Evolutionary conservation across 2,797 vertebrate species (phyloP).

Genomic region (Gadopsis bispinosus): DNA sequence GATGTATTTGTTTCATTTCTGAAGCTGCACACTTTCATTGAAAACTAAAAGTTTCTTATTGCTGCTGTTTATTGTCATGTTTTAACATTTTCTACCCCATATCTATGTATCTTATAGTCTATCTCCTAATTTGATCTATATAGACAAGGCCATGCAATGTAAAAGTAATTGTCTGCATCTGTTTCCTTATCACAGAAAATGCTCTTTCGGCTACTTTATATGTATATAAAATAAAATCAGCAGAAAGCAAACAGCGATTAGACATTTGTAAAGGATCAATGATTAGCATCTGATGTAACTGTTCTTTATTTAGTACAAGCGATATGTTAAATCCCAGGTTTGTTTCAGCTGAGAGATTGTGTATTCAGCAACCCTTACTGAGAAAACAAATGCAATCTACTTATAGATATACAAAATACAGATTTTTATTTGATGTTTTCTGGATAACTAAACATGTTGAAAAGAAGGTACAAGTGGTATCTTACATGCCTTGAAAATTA

Average conservation of each 20-base stretch:
- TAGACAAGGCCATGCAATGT: background rate
- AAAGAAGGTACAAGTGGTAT: background rate
- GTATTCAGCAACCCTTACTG: background rate
- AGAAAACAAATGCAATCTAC: background rate
- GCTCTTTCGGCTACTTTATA: background rate
- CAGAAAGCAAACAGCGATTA: background rate
- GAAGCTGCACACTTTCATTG: background rate
- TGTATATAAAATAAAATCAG: background rate
- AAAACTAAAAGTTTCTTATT: background rate
- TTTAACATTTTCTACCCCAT: background rate
- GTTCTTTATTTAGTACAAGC: background rate
- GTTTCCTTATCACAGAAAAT: background rate
- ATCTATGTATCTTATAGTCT: background rate
- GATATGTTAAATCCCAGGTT: background rate
- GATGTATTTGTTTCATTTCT: constrained; percentile 13
- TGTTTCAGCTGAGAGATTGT: background rate
- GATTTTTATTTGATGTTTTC: background rate
- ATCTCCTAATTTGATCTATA: background rate
- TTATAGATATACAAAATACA: background rate
- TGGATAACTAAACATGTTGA: background rate
- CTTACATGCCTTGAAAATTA: background rate
- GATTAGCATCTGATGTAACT: background rate
- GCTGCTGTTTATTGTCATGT: background rate
- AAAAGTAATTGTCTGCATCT: background rate
- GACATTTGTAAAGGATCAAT: background rate